phyloP scores from a whole-genome alignment of 2,888 invertebrate genomes.

The Tinea semifulvella region DNA sequence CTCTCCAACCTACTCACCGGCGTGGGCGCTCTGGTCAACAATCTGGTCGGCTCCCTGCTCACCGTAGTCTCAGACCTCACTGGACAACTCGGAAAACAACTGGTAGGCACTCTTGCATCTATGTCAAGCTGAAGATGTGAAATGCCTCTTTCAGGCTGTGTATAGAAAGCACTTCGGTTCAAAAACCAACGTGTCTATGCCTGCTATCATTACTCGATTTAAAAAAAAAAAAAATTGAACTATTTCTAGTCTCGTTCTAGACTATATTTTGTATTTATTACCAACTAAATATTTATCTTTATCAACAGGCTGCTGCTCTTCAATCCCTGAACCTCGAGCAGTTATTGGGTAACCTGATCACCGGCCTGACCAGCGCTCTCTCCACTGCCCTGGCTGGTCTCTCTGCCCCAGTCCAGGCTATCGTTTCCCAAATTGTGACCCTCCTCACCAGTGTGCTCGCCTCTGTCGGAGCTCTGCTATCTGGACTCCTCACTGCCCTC shows the following conservation, averaged over 20 bases:
- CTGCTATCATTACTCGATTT: background rate
- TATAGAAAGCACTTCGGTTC: background rate
- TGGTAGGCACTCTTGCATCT: no score
- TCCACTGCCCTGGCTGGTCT: background rate
- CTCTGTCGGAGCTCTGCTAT: background rate
- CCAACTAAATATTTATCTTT: no score
- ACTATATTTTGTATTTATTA: no score
- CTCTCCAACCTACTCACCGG: background rate
- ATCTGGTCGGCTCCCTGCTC: background rate
- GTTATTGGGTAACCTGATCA: background rate
- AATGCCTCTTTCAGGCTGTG: background rate
- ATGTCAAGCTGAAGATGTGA: no score
- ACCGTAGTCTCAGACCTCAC: background rate
- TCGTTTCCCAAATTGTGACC: background rate
- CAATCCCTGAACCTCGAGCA: background rate
- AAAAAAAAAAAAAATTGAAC: background rate
- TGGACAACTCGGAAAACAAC: background rate
- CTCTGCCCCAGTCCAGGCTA: background rate
- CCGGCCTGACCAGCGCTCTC: background rate
- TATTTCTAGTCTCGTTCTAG: no score
- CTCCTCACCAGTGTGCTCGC: background rate
- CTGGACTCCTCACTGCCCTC: background rate
- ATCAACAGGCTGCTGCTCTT: background rate
- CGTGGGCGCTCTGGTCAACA: background rate
- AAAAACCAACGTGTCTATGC: background rate